Conservation (phyloP, 2,113 vertebrate species). For the Megalops atlanticus region DNA sequence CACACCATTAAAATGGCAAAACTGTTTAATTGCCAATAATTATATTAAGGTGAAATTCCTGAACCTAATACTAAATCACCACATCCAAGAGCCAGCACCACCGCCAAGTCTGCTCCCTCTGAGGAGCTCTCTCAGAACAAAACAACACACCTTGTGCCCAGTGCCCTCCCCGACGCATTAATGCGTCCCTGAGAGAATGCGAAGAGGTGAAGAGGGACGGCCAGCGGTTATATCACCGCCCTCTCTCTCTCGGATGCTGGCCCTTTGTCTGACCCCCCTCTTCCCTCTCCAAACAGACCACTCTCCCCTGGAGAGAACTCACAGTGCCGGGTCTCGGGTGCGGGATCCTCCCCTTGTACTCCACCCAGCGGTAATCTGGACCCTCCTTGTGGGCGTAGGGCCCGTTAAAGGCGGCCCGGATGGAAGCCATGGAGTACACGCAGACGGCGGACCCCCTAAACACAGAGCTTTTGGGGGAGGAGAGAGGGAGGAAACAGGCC, state of each 20-base stretch:
- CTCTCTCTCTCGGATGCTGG: neutral
- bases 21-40: neutral
- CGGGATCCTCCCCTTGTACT: constrained; percentile 79
- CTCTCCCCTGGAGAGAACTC: constrained; percentile 40
- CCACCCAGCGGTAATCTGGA: constrained; percentile 79
- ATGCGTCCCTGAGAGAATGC: neutral
- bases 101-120: constrained; percentile 9
- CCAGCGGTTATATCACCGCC: constrained; percentile 1
- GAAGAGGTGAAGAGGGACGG: constrained; percentile 1
- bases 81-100: constrained; percentile 20
- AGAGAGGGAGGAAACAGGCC: neutral
- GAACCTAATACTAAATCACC: constrained; percentile 39
- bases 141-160: constrained; percentile 26
- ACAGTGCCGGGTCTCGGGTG: constrained; percentile 84
- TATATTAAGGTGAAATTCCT: constrained; percentile 1
- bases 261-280: neutral
- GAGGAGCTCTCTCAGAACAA: constrained; percentile 8
- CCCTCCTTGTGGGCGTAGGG: constrained; percentile 83
- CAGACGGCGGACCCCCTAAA: constrained; percentile 80
- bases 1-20: constrained; percentile 10
- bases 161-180: constrained; percentile 13
- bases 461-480: constrained; percentile 61
- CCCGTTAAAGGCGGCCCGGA: constrained; percentile 80
- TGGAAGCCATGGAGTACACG: constrained; percentile 75
- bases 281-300: neutral